Conservation (phyloP, 2,888 invertebrate species). For the Seira sanloemensis region DNA sequence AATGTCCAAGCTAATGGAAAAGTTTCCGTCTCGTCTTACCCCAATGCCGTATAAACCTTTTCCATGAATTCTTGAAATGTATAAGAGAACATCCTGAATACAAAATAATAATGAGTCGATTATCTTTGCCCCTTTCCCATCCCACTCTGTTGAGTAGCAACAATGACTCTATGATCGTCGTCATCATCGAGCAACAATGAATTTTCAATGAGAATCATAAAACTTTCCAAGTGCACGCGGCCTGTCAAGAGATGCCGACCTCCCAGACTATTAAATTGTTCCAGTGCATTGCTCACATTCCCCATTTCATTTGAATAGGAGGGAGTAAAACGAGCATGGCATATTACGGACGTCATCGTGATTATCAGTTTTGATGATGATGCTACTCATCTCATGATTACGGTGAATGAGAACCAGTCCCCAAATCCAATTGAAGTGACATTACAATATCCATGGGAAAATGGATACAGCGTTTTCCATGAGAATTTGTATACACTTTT, state of each 20-base stretch:
- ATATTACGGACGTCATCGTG: too few relatives aligned
- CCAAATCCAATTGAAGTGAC: neutral
- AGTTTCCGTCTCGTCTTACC: neutral
- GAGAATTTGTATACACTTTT: too few relatives aligned
- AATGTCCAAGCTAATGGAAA: too few relatives aligned
- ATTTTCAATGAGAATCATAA: constrained; percentile 73
- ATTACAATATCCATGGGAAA: neutral
- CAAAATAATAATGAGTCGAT: constrained; percentile 56
- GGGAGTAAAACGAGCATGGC: too few relatives aligned
- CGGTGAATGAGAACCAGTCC: constrained; percentile 37
- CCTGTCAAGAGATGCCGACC: constrained; percentile 72
- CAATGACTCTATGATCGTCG: constrained; percentile 28
- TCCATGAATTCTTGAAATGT: too few relatives aligned
- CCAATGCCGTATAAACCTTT: neutral
- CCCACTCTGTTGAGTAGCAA: constrained; percentile 12
- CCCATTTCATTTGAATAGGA: constrained; percentile 5
- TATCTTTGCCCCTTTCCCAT: constrained; percentile 36
- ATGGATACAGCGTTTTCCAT: too few relatives aligned
- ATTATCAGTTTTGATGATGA: too few relatives aligned
- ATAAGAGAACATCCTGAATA: neutral
- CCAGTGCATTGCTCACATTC: constrained; percentile 50
- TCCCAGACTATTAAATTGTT: constrained; percentile 69
- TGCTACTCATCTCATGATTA: neutral
- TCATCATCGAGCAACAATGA: constrained; percentile 60
- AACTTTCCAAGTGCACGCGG: constrained; percentile 70